phyloP scores from a whole-genome alignment of 2,888 invertebrate species.

The Herminia tarsipennalis region DNA sequence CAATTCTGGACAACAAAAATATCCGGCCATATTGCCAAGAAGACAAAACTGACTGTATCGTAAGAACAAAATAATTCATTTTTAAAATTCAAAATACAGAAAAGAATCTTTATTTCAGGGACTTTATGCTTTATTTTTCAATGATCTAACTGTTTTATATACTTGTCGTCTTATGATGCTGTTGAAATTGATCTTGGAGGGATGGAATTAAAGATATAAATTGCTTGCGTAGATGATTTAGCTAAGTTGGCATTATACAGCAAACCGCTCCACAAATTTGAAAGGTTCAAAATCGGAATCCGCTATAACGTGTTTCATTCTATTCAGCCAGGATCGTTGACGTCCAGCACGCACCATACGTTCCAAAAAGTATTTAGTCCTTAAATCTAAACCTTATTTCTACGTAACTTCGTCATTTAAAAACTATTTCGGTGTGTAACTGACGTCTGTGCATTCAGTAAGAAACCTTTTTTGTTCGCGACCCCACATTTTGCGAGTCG shows the following conservation, averaged over 20 bases:
- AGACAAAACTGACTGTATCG: slow-evolving; percentile 24
- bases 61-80: no score
- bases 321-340: slow-evolving; percentile 68
- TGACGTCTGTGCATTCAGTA: slow-evolving; percentile 43
- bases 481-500: slow-evolving; percentile 56
- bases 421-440: slow-evolving; percentile 43
- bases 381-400: slow-evolving; percentile 73
- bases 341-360: slow-evolving; percentile 56
- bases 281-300: slow-evolving; percentile 61
- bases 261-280: slow-evolving; percentile 46
- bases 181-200: slow-evolving; percentile 11
- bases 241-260: slow-evolving; percentile 22
- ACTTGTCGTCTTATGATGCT: slow-evolving; percentile 6
- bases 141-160: slow-evolving; percentile 10
- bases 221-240: slow-evolving; percentile 3
- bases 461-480: slow-evolving; percentile 57
- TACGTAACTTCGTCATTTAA: slow-evolving; percentile 52
- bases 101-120: slow-evolving; percentile 18
- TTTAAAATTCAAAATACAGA: no score
- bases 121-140: slow-evolving; percentile 20
- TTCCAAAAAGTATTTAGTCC: slow-evolving; percentile 48
- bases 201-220: slow-evolving; percentile 19
- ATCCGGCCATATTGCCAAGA: slow-evolving; percentile 34
- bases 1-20: slow-evolving; percentile 31
- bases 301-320: slow-evolving; percentile 72